Percentiles rank a stretch among this genome's conserved stretches.
These are phyloP conservation scores for Falco punctatus DNA, from an alignment of 2,113 vertebrate genomes.

Conservation along the genomic window DNA sequence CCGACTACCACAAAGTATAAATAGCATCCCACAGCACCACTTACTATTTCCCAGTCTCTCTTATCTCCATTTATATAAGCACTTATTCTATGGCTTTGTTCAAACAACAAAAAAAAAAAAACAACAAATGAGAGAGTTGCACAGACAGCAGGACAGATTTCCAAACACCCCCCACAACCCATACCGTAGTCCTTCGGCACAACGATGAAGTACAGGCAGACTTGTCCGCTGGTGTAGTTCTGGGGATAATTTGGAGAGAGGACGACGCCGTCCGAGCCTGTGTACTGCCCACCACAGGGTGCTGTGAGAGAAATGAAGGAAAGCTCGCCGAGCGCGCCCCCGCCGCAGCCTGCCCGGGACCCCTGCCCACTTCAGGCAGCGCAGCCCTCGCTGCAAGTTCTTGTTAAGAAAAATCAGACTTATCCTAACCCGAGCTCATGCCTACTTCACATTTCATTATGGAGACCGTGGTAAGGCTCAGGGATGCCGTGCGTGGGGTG, in stretches of 20 bases:
- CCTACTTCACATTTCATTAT: neutral
- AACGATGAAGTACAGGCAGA: constrained; percentile 90
- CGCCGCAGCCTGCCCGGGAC: neutral
- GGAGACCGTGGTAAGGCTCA: neutral
- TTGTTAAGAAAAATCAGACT: neutral
- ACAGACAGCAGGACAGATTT: neutral
- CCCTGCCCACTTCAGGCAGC: neutral
- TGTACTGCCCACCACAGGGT: constrained; percentile 94
- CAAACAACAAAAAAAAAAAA: neutral
- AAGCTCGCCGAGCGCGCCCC: fast-evolving
- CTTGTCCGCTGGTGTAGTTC: constrained; percentile 92
- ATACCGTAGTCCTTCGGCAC: constrained; percentile 96
- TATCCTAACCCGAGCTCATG: fast-evolving
- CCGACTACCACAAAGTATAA: neutral
- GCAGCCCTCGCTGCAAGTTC: neutral
- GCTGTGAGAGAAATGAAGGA: constrained; percentile 75
- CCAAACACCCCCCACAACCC: fast-evolving
- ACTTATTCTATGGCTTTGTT: neutral
- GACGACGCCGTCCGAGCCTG: constrained; percentile 90
- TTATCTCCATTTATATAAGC: neutral
- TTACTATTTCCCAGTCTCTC: neutral
- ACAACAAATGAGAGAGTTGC: fast-evolving
- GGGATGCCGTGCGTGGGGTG: neutral
- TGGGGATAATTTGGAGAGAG: constrained; percentile 94
- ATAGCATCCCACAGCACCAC: neutral